Evolutionary conservation across 1,140 invertebrate genomes (phyloP), one percentile per base, ranked within the genome.

Genomic region (Lasioglossum albipes): DNA sequence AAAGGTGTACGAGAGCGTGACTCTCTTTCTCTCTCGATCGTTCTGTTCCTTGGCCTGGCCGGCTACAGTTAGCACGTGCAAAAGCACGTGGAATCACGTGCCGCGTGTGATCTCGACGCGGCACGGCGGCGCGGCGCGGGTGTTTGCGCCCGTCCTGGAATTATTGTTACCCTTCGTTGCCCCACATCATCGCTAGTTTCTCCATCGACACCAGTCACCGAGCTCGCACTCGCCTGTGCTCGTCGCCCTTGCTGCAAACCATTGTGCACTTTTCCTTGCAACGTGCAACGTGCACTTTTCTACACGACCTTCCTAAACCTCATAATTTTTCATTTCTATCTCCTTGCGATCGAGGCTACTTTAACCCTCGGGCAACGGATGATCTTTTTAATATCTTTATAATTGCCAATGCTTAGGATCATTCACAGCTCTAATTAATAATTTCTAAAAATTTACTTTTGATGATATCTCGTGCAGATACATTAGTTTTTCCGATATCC

Each of bases 81-180:
- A 65, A 65, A 65, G 62, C 62, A 65, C 62, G 62, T 65, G 62
- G 62, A 85, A 86, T 91, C 91, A 91, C 91, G 91, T 91, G 90
- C 88, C 41, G 84, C 90, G 89, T 88, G 89, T 89, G 89, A 89
- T 87, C 80, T 79, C 84, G 66, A 83, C 83, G 74, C 45, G 13
- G 45, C 45, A 13, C 9, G 0, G 45, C 45, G 2, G 45, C 45
- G 2, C 42, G 42, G 42, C 42, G 45, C 82, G 79, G 73, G 79
- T 76, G n/a, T 87, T 36, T 36, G 88, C 87, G 88, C 90, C 90
- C 90, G 90, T 91, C 90, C 75, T 75, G 79, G 77, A 81, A 87
- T 88, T 87, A 84, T 84, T 90, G 87, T 87, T 90, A 90, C 87
- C 74, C 74, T 82, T 59, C 66, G 72, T 82, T 84, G 77, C 87